phyloP scores from a whole-genome alignment of 1,140 invertebrate genomes.

The Conus betulinus region DNA sequence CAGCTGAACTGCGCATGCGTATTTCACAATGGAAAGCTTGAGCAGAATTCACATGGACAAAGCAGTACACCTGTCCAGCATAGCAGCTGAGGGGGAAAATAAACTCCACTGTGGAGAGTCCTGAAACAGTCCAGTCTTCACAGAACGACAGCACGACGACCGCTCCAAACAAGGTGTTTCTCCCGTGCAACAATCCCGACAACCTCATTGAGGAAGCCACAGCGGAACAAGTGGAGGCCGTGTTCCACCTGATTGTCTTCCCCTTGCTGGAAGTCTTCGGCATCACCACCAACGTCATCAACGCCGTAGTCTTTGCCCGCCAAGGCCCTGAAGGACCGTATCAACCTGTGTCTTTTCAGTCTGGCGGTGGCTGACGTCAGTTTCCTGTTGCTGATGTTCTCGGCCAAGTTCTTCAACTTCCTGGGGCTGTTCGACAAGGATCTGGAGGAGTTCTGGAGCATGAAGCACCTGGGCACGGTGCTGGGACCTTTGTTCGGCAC shows the following conservation, averaged over 20 bases:
- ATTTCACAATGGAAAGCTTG: too few relatives aligned
- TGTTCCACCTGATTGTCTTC: not conserved
- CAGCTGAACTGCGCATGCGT: too few relatives aligned
- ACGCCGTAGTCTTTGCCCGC: not conserved
- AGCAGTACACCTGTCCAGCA: too few relatives aligned
- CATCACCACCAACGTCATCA: constrained; percentile 27
- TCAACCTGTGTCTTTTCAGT: constrained; percentile 30
- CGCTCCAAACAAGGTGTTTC: not conserved
- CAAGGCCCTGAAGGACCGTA: constrained; percentile 21
- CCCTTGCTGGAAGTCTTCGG: constrained; percentile 15
- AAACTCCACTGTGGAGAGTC: too few relatives aligned
- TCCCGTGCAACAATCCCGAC: constrained; percentile 27
- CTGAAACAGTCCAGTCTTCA: too few relatives aligned
- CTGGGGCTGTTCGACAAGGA: too few relatives aligned
- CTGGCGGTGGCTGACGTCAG: constrained; percentile 11
- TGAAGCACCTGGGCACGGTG: too few relatives aligned
- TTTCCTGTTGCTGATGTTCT: constrained; percentile 4
- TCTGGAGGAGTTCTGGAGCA: too few relatives aligned
- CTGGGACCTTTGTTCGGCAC: too few relatives aligned
- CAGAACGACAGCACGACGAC: not conserved
- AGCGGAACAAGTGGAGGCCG: not conserved
- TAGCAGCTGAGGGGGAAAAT: too few relatives aligned
- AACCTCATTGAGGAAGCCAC: constrained; percentile 19
- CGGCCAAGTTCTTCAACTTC: too few relatives aligned
- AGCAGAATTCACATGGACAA: too few relatives aligned